These are phyloP conservation scores for Lagria hirta DNA, from an alignment of 2,888 invertebrate species.

Conservation along the genomic window DNA sequence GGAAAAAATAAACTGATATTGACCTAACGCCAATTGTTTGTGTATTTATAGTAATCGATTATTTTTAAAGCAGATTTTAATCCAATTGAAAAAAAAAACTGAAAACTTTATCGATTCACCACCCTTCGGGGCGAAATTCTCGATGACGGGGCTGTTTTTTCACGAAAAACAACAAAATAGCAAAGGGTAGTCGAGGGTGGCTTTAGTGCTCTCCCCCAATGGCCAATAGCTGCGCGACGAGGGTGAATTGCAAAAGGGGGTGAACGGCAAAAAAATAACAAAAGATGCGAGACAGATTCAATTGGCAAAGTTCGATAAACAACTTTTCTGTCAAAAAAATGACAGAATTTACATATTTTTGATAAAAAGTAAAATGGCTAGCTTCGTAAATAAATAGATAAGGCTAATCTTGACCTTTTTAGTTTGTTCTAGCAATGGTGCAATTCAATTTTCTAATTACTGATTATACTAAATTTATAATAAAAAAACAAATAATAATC, in stretches of 20 bases:
- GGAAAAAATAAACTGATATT: constrained; percentile 51
- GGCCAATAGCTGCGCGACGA: constrained; percentile 43
- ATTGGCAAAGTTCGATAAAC: no score
- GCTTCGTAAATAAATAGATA: constrained; percentile 8
- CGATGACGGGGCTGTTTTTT: constrained; percentile 38
- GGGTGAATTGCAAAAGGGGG: constrained; percentile 45
- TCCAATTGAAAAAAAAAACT: neutral
- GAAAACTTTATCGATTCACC: neutral
- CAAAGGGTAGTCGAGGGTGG: constrained; percentile 48
- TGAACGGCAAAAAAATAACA: constrained; percentile 27
- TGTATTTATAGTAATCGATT: constrained; percentile 14
- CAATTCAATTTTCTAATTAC: no score
- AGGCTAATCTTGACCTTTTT: constrained; percentile 22
- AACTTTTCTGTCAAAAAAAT: no score
- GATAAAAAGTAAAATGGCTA: constrained; percentile 2
- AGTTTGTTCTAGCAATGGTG: constrained; percentile 22
- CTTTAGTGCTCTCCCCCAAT: constrained; percentile 44
- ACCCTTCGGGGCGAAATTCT: no score
- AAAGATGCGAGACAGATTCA: constrained; percentile 12
- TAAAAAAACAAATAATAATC: no score
- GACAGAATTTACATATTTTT: no score
- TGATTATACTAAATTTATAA: no score
- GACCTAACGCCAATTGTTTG: constrained; percentile 7
- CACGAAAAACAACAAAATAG: constrained; percentile 34
- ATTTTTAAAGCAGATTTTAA: constrained; percentile 7